Base-by-base conservation (phyloP, 2,888 invertebrate species). In the Phengaris arion region DNA sequence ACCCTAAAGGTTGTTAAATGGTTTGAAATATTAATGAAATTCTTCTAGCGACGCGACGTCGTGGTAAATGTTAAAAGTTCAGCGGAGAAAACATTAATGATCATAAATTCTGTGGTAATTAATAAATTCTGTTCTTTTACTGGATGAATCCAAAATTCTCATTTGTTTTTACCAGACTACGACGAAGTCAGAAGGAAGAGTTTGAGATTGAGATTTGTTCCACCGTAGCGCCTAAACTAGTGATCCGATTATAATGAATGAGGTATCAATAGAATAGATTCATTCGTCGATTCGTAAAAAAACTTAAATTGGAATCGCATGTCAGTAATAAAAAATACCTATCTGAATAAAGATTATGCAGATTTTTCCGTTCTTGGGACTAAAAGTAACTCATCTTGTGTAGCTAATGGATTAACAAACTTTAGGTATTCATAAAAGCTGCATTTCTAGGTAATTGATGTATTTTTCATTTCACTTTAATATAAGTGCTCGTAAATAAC, bases 401-500 rank as follows among this genome's bases (percentile, higher is more conserved):
- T 22, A 59, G 9, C 6, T 59, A 48, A 48, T 48, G 48, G 48
- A 48, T 7, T 48, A 48, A 35, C 35, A 35, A 35, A 35, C 35
- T 35, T 35, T 3, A 48, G 3, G 48, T 13, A 13, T 12, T 64
- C 12, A 64, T 35, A 13, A 64, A 64, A 64, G 35, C 9, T 35
- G 8, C 64, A 64, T 64, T 64, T 45, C 12, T 64, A 45, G 12
- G 64, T 64, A 35, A 64, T 64, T 35, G 35, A 64, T 64, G 64
- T 64, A 13, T 64, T 64, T 64, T 64, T 64, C 64, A 64, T 64
- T 59, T 64, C 13, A 64, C 64, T 64, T 35, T 64, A 45, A 64
- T 64, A 64, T 35, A 64, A 35, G 64, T 45, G 64, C 35, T 73
- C 15, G 74, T 55, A 64, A 74, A 46, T 59, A 77, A 75, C 74